Conservation (phyloP, 1,140 invertebrate species). For the Penaeus indicus region DNA sequence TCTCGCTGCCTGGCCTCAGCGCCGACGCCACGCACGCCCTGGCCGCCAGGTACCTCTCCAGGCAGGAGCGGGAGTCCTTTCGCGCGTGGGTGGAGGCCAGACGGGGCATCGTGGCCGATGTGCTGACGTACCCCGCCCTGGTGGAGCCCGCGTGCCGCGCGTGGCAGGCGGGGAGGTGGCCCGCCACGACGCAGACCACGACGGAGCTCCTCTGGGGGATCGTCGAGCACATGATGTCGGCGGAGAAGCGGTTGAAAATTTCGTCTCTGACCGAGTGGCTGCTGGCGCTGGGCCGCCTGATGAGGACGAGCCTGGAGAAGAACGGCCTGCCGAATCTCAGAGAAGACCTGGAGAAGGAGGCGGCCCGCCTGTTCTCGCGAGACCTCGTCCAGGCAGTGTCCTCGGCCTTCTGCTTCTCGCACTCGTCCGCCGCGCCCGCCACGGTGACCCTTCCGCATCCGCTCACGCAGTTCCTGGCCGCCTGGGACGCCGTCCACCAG, state of each 20-base stretch:
- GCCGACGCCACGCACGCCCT: background rate
- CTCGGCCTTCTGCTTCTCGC: background rate
- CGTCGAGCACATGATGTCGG: too few species aligned
- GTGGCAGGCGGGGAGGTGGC: conserved; percentile 1
- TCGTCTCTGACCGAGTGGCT: background rate
- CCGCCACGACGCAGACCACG: background rate
- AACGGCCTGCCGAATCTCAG: background rate
- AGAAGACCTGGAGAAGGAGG: conserved; percentile 18
- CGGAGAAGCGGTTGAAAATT: too few species aligned
- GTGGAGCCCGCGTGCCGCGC: conserved; percentile 9
- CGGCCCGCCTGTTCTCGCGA: background rate
- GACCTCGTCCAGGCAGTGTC: background rate
- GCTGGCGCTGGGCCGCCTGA: conserved; percentile 1
- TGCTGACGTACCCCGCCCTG: conserved; percentile 4
- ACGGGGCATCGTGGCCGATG: background rate
- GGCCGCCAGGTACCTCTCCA: background rate
- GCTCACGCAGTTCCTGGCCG: conserved; percentile 45
- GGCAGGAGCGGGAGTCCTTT: background rate
- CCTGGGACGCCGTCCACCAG: conserved; percentile 38
- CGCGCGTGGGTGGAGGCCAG: background rate
- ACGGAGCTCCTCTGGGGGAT: conserved; percentile 27
- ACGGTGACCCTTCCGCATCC: conserved; percentile 39
- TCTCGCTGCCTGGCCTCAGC: background rate
- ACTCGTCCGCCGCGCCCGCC: background rate
- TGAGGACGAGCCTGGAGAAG: conserved; percentile 34